These are phyloP conservation scores for Gorsachius goisagi DNA, from an alignment of 2,113 vertebrate genomes.

Conservation along the genomic window DNA sequence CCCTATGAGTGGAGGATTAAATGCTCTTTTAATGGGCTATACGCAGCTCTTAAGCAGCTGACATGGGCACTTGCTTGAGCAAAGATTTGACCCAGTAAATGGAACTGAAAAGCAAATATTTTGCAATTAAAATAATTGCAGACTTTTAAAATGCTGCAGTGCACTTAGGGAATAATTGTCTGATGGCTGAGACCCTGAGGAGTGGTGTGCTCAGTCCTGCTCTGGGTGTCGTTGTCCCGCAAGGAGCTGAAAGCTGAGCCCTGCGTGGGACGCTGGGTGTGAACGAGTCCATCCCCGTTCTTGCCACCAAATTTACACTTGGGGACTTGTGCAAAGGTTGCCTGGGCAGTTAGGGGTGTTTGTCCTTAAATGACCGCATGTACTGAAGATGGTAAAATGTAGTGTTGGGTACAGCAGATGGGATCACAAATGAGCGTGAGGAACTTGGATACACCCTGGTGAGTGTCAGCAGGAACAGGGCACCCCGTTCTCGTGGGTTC, in stretches of 20 bases:
- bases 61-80: background rate
- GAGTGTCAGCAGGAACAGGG: background rate
- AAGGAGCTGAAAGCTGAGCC: background rate
- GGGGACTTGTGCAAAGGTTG: background rate
- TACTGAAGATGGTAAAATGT: background rate
- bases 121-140: background rate
- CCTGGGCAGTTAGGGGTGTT: background rate
- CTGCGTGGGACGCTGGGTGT: background rate
- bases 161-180: background rate
- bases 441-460: background rate
- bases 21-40: background rate
- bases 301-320: background rate
- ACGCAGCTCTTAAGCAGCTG: background rate
- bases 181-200: background rate
- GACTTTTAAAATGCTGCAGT: background rate
- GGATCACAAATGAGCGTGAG: background rate
- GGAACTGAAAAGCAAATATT: background rate
- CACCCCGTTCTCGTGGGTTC: background rate
- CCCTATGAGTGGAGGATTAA: background rate
- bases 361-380: background rate
- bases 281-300: background rate
- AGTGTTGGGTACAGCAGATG: background rate
- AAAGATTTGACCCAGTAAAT: background rate
- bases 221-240: background rate
- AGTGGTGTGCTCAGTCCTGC: accelerated